Conservation (phyloP, 2,888 invertebrate species). For the Drosophila longiperda region DNA sequence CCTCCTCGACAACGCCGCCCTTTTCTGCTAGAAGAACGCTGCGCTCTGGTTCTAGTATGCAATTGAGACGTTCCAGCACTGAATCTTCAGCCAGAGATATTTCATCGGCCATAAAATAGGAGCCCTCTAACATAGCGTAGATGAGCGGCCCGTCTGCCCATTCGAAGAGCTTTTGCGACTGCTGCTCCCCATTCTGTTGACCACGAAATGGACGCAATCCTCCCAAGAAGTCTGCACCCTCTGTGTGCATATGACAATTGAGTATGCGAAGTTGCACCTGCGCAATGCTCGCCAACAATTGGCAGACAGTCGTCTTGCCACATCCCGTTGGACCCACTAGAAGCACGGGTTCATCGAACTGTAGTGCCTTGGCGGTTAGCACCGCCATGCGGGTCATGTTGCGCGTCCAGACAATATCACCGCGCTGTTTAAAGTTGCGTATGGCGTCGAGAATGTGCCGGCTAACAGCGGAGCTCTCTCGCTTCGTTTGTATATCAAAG, state of each 20-base stretch:
- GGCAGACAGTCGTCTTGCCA: constrained; percentile 98
- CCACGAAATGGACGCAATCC: constrained; percentile 93
- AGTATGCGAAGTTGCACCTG: constrained; percentile 90
- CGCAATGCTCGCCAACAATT: constrained; percentile 91
- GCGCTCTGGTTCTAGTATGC: constrained; percentile 96
- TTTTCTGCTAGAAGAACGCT: constrained; percentile 96
- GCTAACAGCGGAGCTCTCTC: constrained; percentile 90
- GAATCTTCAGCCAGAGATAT: constrained; percentile 99
- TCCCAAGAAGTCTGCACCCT: constrained; percentile 98
- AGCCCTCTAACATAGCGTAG: constrained; percentile 94
- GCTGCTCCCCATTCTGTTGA: constrained; percentile 29
- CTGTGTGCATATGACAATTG: constrained; percentile 99
- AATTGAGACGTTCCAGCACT: constrained; percentile 98
- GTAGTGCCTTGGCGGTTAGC: constrained; percentile 92
- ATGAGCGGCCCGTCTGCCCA: constrained; percentile 99
- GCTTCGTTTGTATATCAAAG: constrained; percentile 89
- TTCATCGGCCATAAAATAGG: constrained; percentile 97
- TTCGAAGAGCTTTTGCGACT: constrained; percentile 90
- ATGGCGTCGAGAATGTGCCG: constrained; percentile 89
- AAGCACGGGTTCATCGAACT: constrained; percentile 96
- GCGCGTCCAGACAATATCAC: constrained; percentile 97
- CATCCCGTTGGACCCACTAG: constrained; percentile 99
- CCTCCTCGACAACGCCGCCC: constrained; percentile 87
- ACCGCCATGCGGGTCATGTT: constrained; percentile 94
- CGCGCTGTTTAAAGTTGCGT: constrained; percentile 86